Conservation (phyloP, 1,140 invertebrate species). For the Drosophila ohnishii region DNA sequence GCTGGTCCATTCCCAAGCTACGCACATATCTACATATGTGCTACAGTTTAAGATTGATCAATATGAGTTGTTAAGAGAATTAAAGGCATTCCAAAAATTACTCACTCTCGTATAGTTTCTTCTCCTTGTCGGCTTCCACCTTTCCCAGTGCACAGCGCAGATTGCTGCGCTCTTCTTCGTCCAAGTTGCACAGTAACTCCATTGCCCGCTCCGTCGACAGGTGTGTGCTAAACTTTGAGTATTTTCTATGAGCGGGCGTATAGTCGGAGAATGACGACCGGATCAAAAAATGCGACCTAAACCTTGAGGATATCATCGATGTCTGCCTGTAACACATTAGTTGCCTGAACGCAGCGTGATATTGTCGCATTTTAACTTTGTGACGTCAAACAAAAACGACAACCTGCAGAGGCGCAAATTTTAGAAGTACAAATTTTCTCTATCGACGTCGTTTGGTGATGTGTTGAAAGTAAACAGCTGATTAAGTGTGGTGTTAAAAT, state of each 20-base stretch:
- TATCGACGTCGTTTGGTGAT: not conserved
- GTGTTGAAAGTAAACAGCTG: conserved; percentile 9
- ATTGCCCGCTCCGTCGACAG: conserved; percentile 58
- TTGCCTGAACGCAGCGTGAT: conserved; percentile 17
- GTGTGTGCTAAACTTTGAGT: conserved; percentile 65
- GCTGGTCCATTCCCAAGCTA: not conserved
- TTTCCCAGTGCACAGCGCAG: conserved; percentile 54
- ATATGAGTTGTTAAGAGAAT: conserved; percentile 9
- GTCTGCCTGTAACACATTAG: conserved; percentile 37
- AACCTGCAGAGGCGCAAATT: conserved; percentile 4
- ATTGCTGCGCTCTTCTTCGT: conserved; percentile 63
- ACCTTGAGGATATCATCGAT: not conserved
- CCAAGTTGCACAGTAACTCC: conserved; percentile 65
- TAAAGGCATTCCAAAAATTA: conserved; percentile 30
- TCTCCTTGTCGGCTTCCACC: conserved; percentile 62
- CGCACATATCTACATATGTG: not conserved
- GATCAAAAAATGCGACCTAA: not conserved
- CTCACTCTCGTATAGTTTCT: conserved; percentile 65
- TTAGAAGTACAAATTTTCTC: conserved; percentile 1
- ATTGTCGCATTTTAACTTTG: conserved; percentile 48
- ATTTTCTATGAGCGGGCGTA: conserved; percentile 15
- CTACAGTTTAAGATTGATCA: conserved; percentile 6
- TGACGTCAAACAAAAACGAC: conserved; percentile 2
- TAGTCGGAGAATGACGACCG: not conserved
- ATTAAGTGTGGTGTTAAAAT: not conserved